A percentile compares a stretch with the other conserved stretches of the same genome.
Conservation (phyloP, 1,140 invertebrate species). For the Monomorium pharaonis region DNA sequence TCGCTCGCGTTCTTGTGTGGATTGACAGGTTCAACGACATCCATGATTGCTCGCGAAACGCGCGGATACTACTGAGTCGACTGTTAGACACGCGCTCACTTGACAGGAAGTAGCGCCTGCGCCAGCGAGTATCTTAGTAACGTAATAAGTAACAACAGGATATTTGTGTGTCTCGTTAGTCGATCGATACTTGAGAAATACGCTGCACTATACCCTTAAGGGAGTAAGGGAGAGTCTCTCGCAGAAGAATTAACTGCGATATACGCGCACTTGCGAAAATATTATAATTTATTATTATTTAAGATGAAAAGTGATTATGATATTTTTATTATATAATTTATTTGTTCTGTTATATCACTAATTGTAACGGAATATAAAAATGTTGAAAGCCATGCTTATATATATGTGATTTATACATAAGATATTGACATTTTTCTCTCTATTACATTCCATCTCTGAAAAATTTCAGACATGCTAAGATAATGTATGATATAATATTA, state of each 20-base stretch:
- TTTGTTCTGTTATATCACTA: slow-evolving; percentile 66
- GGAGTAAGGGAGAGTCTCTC: too few relatives aligned
- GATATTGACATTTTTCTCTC: slow-evolving; percentile 40
- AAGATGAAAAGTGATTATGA: not conserved
- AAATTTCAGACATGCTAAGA: slow-evolving; percentile 6
- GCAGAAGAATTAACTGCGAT: not conserved
- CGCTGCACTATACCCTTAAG: not conserved
- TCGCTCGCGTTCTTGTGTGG: not conserved
- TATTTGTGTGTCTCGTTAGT: slow-evolving; percentile 17
- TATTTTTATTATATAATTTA: not conserved
- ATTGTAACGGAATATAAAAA: slow-evolving; percentile 75
- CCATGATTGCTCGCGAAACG: not conserved
- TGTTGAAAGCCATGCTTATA: slow-evolving; percentile 70
- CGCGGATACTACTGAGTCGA: slow-evolving; percentile 10
- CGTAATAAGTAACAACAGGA: not conserved
- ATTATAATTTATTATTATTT: not conserved
- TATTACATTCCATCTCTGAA: slow-evolving; percentile 69
- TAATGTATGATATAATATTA: not conserved
- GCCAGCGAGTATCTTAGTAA: not conserved
- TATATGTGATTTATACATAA: slow-evolving; percentile 65
- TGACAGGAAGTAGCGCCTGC: slow-evolving; percentile 21
- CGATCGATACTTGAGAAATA: not conserved
- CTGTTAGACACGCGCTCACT: not conserved
- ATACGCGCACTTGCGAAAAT: not conserved
- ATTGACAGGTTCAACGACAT: not conserved